Conservation (phyloP, 2,113 vertebrate species). For the Noturus placidus region DNA sequence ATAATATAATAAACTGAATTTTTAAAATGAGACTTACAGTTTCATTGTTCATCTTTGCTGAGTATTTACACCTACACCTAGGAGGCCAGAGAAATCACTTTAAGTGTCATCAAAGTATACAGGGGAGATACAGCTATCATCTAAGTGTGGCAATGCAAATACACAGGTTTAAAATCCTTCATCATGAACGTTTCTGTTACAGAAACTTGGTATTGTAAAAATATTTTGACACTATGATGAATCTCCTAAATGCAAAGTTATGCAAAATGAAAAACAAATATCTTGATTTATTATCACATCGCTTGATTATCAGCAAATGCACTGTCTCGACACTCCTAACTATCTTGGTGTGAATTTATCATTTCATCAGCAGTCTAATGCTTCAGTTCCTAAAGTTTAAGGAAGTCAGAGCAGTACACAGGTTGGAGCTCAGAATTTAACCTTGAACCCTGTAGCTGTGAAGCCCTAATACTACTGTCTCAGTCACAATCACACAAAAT, state of each 20-base stretch:
- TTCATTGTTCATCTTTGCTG: background rate
- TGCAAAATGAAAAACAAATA: background rate
- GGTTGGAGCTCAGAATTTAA: background rate
- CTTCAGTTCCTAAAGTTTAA: background rate
- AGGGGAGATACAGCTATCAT: background rate
- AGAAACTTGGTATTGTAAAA: background rate
- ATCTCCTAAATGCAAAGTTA: background rate
- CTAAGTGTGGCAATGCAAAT: background rate
- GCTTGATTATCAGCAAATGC: background rate
- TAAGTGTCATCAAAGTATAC: background rate
- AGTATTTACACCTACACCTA: background rate
- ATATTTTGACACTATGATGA: background rate
- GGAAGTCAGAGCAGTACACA: background rate
- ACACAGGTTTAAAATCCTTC: background rate
- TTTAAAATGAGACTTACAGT: background rate
- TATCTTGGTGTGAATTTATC: background rate
- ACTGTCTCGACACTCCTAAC: background rate
- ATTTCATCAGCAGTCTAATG: background rate
- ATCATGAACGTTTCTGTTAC: background rate
- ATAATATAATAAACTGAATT: background rate
- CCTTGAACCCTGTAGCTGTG: background rate
- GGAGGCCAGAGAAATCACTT: background rate
- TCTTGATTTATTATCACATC: background rate
- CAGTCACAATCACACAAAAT: background rate
- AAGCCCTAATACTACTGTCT: background rate